phyloP scores from a whole-genome alignment of 2,113 vertebrate species.

The Stegastes partitus region DNA sequence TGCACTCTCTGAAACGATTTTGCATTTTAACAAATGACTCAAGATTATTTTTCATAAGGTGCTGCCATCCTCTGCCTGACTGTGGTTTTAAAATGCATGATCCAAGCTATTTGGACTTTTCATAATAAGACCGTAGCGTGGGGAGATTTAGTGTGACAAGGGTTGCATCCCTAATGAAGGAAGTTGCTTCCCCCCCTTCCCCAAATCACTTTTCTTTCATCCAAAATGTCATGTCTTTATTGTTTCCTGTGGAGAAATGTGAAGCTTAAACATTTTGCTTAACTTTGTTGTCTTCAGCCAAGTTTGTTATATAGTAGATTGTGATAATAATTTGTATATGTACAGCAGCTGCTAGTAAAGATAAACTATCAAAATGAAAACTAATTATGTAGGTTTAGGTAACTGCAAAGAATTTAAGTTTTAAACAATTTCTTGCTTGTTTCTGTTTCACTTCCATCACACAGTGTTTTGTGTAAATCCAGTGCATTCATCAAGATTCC shows the following conservation, averaged over 20 bases:
- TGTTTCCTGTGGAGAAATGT: background rate
- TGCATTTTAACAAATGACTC: conserved; percentile 27
- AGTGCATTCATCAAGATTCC: conserved; percentile 3
- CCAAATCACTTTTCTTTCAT: conserved; percentile 16
- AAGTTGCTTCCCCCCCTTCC: background rate
- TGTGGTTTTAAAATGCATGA: conserved; percentile 32
- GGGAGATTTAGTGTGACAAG: conserved; percentile 5
- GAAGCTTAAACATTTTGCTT: background rate
- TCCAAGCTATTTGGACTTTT: conserved; percentile 18
- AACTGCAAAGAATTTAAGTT: background rate
- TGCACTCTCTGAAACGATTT: conserved; percentile 60
- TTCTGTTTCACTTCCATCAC: background rate
- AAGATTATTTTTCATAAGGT: conserved; percentile 11
- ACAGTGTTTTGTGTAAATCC: background rate
- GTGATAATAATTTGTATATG: background rate
- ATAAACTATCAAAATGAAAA: background rate
- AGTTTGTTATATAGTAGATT: background rate
- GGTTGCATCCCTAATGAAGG: background rate
- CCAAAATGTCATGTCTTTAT: background rate
- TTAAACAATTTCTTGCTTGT: background rate
- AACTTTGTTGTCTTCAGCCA: background rate
- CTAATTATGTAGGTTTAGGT: background rate
- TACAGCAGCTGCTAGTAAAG: background rate
- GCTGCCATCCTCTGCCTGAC: background rate
- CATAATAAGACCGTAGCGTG: background rate